Evolutionary conservation across 2,888 invertebrate species (phyloP).

Genomic region (Eustalomyia histrio): DNA sequence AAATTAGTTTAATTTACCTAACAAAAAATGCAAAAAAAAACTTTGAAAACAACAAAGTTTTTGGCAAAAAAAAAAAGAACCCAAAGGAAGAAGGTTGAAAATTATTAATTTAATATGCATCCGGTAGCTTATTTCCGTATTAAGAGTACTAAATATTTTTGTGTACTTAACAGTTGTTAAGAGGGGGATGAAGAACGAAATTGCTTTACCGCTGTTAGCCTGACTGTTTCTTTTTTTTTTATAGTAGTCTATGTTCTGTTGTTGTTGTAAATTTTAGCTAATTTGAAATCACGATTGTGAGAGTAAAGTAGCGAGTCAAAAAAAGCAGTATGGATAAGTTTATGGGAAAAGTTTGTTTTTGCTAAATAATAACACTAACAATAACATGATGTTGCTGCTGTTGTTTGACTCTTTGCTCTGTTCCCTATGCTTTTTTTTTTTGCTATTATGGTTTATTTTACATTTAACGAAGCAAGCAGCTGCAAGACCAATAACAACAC

Average conservation of each 20-base stretch:
- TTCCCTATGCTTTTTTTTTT: background rate
- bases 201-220: conserved; percentile 48
- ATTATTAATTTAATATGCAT: conserved; percentile 69
- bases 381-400: conserved; percentile 20
- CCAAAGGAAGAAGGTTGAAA: conserved; percentile 54
- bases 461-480: conserved; percentile 50
- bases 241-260: conserved; percentile 38
- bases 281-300: conserved; percentile 61
- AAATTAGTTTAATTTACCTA: conserved; percentile 61
- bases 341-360: conserved; percentile 61
- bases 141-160: conserved; percentile 25
- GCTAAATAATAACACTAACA: conserved; percentile 45
- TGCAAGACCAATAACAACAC: conserved; percentile 59
- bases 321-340: conserved; percentile 45
- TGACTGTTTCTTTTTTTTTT: conserved; percentile 16
- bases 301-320: conserved; percentile 41
- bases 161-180: background rate
- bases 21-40: background rate
- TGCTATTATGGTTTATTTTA: conserved; percentile 48
- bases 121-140: conserved; percentile 62
- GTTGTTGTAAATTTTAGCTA: conserved; percentile 53
- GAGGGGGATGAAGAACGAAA: conserved; percentile 41
- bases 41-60: background rate
- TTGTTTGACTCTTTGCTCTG: background rate
- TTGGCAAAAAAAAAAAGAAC: background rate